Base-by-base conservation (phyloP, 2,888 invertebrate species). In the Monoplex corrugatus region DNA sequence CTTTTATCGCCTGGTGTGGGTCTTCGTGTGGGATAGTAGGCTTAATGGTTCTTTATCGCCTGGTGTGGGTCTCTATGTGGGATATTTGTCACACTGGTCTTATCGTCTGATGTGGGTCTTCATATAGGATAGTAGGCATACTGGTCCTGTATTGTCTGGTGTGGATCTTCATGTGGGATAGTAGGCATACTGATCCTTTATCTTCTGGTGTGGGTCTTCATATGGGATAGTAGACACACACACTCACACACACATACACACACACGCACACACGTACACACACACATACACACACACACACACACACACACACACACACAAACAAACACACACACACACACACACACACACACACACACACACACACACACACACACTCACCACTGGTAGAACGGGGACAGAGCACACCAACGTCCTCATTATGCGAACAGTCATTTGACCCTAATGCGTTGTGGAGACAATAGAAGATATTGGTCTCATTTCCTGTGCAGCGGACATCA, bases 351-450 rank as follows among this genome's bases (percentile, higher is more conserved):
- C 63, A 38, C 63, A 63, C 63, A 85, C 85, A 38, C 8, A 38
- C 63, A 40, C 63, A 85, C 85, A 40, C 63, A 38, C 38, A 19
- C 23, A 85, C 35, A 5, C 45, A 87, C 87, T 75, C 63, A 87
- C 87, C 50, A 38, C 63, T 10, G 5, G 87, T 43, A 32, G 63
- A 57, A 5, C 40, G 28, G 10, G 82, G 35, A 23, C 88, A 88
- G 35, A 88, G 13, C 2, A 88, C 88, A 1, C 88, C 88, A 28
- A 88, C 88, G 72, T 88, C 88, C 68, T 88, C 83, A 23, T 13
- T 32, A 44, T 88, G 88, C 23, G 19, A 2, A 35, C 88, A 88
- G 88, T 88, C 68, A 32, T 23, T 72, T 44, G 0, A 28, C 28
- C 83, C 82, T 5, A 88, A 23, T 1, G 88, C 88, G 28, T 23